Evolutionary conservation across 2,888 invertebrate species (phyloP), one percentile per base, ranked within the genome.

Genomic region (Ornithoptera alexandrae): DNA sequence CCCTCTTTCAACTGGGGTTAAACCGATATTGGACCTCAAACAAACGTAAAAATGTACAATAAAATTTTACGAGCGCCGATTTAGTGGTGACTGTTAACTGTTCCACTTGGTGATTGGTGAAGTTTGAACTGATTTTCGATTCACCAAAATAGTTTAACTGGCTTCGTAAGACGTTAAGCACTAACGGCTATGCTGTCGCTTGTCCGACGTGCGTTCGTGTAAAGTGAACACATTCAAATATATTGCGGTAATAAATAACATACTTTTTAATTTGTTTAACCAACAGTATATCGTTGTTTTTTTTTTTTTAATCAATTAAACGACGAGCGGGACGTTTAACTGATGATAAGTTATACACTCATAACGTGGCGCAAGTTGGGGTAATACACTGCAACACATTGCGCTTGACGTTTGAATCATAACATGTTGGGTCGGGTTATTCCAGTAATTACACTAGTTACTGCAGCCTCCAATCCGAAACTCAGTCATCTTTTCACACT

Each of bases 31-130:
- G 85, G 80, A 80, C 84, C 86, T 81, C 89, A 87, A 89, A 88
- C 88, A 89, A 87, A 90, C 89, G 89, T 91, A 90, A 92, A 90
- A 90, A 84, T 76, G 85, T 86, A 86, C 82, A 87, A 80, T 90
- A 88, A 91, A 91, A 72, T 82, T 92, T 91, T 89, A 91, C 82
- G 88, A 88, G 72, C 79, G 71, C 78, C 82, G 80, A 81, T 84
- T 84, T 84, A 83, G 83, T 80, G 81, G 80, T 75, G 77, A 69
- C 78, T 75, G 85, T 88, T 87, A 86, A 84, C 89, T 89, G 87
- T 87, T 86, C 79, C 72, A 73, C 74, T 74, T 72, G 66, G 68
- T 64, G 70, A 46, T 66, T 70, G 57, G 60, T 30, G 71, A 69
- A 63, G 62, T 67, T 66, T 18, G 62, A 71, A 76, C 69, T 70